A percentile compares a stretch with the other conserved stretches of the same genome.
Evolutionary conservation across 2,888 invertebrate species (phyloP).

Genomic region (Trachelus iudaicus): DNA sequence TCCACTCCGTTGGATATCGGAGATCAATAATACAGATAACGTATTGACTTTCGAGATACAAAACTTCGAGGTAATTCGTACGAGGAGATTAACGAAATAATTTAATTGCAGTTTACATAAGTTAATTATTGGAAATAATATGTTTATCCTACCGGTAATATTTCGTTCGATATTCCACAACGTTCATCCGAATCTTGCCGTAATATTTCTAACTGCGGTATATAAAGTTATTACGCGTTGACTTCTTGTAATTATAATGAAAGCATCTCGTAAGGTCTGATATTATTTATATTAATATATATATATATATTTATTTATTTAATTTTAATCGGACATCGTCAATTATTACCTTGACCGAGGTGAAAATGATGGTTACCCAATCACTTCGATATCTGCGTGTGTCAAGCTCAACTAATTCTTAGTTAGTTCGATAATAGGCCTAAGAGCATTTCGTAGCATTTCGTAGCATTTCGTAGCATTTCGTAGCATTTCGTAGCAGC

Average conservation of each 20-base stretch:
- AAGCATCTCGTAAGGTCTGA: neutral
- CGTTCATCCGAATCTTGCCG: neutral
- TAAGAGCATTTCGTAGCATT: neutral
- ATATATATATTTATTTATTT: neutral
- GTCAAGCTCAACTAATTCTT: neutral
- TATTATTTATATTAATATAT: neutral
- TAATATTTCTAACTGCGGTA: too few relatives aligned
- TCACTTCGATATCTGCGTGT: neutral
- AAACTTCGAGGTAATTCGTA: conserved; percentile 4
- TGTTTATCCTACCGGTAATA: conserved; percentile 9
- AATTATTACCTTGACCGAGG: neutral
- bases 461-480: too few relatives aligned
- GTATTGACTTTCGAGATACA: too few relatives aligned
- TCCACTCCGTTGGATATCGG: neutral
- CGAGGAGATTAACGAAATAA: conserved; percentile 8
- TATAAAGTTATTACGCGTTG: too few relatives aligned
- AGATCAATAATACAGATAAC: neutral
- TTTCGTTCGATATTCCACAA: conserved; percentile 13
- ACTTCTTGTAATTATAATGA: too few relatives aligned
- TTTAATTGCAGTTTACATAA: conserved; percentile 15
- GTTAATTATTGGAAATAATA: conserved; percentile 14
- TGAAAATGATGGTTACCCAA: neutral
- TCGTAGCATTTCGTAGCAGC: neutral
- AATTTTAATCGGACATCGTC: neutral
- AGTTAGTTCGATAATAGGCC: neutral